These are phyloP conservation scores for Pteruthius melanotis DNA, from an alignment of 2,113 vertebrate genomes.

Conservation along the genomic window DNA sequence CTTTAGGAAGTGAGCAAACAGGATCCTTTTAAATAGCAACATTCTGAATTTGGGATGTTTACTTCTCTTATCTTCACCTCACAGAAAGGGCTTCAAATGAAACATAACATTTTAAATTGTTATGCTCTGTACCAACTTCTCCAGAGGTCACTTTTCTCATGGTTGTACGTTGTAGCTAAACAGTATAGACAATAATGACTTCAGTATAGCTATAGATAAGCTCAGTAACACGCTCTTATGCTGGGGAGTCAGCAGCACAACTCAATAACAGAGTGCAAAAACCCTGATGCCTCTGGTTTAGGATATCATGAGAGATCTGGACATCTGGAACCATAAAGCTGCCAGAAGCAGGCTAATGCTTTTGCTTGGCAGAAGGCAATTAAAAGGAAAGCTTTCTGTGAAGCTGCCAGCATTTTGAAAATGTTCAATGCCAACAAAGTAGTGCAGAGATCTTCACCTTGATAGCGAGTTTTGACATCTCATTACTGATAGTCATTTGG, in stretches of 20 bases:
- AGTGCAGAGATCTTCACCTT: background rate
- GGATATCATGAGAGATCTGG: slow-evolving; percentile 7
- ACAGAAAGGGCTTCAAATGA: background rate
- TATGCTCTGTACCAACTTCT: background rate
- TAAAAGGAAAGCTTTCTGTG: background rate
- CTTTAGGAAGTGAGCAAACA: background rate
- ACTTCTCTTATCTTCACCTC: background rate
- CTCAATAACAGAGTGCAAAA: background rate
- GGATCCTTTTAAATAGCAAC: background rate
- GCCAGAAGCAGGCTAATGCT: slow-evolving; percentile 29
- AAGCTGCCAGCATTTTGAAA: background rate
- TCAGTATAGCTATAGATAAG: background rate
- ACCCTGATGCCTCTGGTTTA: background rate
- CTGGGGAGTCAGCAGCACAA: background rate
- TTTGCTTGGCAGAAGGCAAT: background rate
- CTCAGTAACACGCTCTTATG: background rate
- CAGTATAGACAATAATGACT: background rate
- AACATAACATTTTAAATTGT: background rate
- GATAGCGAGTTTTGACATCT: background rate
- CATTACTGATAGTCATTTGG: background rate
- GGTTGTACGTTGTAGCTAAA: background rate
- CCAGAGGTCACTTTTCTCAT: background rate
- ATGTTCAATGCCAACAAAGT: background rate
- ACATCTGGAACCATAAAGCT: slow-evolving; percentile 38
- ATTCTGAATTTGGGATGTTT: background rate